phyloP scores from a whole-genome alignment of 2,888 invertebrate species.

The Apomyelois bistriatella region DNA sequence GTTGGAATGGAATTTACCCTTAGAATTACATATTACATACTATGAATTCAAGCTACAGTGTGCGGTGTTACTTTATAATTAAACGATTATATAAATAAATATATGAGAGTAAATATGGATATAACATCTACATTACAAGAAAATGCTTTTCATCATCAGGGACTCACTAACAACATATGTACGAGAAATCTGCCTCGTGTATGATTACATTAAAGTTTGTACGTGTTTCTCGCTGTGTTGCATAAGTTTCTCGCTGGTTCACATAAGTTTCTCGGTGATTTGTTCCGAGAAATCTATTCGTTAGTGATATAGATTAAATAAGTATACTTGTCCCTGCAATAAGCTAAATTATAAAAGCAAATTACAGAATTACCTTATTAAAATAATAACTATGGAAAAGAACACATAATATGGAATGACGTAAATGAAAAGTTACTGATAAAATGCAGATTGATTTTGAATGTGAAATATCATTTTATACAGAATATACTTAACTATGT shows the following conservation, averaged over 20 bases:
- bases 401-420: conserved; percentile 64
- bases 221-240: background rate
- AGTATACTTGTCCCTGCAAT: background rate
- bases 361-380: conserved; percentile 16
- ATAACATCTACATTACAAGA: conserved; percentile 6
- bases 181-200: background rate
- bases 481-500: background rate
- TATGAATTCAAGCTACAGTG: background rate
- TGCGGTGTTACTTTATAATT: background rate
- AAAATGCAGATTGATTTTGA: conserved; percentile 37
- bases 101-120: background rate
- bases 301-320: too few relatives aligned
- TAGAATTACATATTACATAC: too few relatives aligned
- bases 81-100: background rate
- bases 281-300: background rate
- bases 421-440: conserved; percentile 31
- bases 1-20: too few relatives aligned
- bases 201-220: background rate
- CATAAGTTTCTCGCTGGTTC: background rate
- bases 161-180: background rate
- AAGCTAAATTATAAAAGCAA: background rate
- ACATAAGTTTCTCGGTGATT: background rate
- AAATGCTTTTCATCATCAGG: background rate
- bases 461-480: conserved; percentile 33
- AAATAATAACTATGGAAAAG: conserved; percentile 28